A percentile compares a stretch with the other conserved stretches of the same genome.
phyloP scores from a whole-genome alignment of 2,797 vertebrate genomes.

The Neosilurus hyrtlii region DNA sequence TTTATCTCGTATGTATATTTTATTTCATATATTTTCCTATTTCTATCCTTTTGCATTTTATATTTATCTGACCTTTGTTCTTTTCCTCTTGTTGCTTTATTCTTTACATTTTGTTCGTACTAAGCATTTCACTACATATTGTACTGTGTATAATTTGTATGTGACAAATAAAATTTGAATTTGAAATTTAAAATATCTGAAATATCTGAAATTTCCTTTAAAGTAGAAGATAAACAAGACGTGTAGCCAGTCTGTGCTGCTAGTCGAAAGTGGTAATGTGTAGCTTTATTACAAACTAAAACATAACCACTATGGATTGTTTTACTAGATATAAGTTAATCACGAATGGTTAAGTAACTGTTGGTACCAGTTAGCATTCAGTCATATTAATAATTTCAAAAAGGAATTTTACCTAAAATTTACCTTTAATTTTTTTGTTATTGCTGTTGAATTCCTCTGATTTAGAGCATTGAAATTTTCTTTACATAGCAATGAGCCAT shows the following conservation, averaged over 20 bases:
- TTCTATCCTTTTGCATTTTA: too few relatives aligned
- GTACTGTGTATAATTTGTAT: too few relatives aligned
- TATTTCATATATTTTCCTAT: too few relatives aligned
- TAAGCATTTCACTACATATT: too few relatives aligned
- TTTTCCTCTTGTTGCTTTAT: too few relatives aligned
- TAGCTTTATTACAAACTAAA: neutral
- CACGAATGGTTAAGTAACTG: neutral
- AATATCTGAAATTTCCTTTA: too few relatives aligned
- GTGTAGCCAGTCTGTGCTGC: neutral
- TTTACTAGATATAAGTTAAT: neutral
- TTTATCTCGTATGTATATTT: too few relatives aligned
- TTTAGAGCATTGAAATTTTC: neutral
- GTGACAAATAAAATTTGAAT: too few relatives aligned
- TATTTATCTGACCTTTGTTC: too few relatives aligned
- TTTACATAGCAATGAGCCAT: constrained; percentile 3
- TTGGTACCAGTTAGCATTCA: neutral
- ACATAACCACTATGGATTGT: neutral
- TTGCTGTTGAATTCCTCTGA: neutral
- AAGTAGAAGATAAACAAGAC: too few relatives aligned
- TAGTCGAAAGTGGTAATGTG: neutral
- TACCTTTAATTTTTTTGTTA: neutral
- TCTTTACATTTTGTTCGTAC: too few relatives aligned
- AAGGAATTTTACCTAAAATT: neutral
- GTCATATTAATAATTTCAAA: neutral
- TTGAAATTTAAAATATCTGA: too few relatives aligned